Evolutionary conservation across 2,113 vertebrate genomes (phyloP).

Genomic region (Pteruthius melanotis): DNA sequence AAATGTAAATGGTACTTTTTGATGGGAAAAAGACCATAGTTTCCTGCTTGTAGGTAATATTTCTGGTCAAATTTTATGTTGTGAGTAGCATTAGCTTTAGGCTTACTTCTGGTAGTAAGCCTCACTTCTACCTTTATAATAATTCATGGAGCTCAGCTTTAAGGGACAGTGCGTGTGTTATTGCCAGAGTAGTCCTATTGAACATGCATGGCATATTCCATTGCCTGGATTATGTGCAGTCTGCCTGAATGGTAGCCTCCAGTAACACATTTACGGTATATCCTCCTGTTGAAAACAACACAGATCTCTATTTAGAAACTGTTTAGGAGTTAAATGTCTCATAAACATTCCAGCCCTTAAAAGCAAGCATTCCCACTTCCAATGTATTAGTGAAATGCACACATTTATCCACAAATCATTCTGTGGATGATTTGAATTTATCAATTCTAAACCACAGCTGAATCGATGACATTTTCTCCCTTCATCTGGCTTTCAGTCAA

Average conservation of each 20-base stretch:
- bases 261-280: background rate
- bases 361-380: background rate
- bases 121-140: background rate
- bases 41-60: background rate
- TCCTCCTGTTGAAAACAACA: background rate
- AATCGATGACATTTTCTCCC: constrained; percentile 4
- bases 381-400: background rate
- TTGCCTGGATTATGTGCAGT: background rate
- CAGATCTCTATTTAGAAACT: background rate
- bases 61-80: background rate
- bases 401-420: background rate
- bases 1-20: background rate
- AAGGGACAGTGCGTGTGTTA: background rate
- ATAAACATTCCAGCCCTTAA: background rate
- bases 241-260: background rate
- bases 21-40: background rate
- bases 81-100: background rate
- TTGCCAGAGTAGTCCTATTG: background rate
- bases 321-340: background rate
- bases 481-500: constrained; percentile 36
- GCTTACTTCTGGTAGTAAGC: background rate
- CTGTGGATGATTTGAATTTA: too few relatives aligned
- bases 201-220: background rate
- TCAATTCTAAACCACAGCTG: background rate
- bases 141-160: background rate